phyloP scores from a whole-genome alignment of 2,113 vertebrate genomes.

The Hippoglossus stenolepis region DNA sequence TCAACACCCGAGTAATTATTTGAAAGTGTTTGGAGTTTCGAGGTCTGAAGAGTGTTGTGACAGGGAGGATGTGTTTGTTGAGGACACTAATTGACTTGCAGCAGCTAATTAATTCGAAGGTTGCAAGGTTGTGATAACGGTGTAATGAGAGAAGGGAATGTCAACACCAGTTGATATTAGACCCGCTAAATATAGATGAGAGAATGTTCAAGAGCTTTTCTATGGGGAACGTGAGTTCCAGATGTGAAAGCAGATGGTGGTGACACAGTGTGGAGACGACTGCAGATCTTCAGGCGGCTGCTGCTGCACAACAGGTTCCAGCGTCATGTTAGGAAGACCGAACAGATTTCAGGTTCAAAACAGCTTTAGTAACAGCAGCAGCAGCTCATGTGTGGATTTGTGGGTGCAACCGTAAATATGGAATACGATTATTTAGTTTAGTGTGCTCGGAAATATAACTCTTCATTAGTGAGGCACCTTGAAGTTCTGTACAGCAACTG shows the following conservation, averaged over 20 bases:
- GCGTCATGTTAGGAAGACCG: background rate
- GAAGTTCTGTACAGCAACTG: too few species aligned
- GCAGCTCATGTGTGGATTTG: background rate
- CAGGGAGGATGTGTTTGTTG: conserved; percentile 49
- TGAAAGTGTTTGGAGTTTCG: conserved; percentile 22
- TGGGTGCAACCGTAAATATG: background rate
- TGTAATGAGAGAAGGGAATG: conserved; percentile 76
- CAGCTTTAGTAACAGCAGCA: background rate
- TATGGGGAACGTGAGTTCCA: conserved; percentile 51
- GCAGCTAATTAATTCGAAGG: conserved; percentile 79
- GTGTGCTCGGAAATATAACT: background rate
- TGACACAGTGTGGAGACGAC: conserved; percentile 37
- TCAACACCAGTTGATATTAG: conserved; percentile 72
- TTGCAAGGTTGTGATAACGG: conserved; percentile 73
- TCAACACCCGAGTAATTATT: conserved; percentile 24
- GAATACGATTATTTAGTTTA: background rate
- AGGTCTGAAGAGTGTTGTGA: conserved; percentile 52
- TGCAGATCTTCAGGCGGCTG: conserved; percentile 10
- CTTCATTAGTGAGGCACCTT: background rate
- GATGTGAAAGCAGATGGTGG: conserved; percentile 66
- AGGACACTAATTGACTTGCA: conserved; percentile 75
- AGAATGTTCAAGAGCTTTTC: conserved; percentile 68
- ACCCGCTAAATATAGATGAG: conserved; percentile 73
- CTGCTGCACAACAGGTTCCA: conserved; percentile 1
- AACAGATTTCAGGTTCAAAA: background rate